These are phyloP conservation scores for Stenurella melanura DNA, from an alignment of 2,888 invertebrate species.

Conservation along the genomic window DNA sequence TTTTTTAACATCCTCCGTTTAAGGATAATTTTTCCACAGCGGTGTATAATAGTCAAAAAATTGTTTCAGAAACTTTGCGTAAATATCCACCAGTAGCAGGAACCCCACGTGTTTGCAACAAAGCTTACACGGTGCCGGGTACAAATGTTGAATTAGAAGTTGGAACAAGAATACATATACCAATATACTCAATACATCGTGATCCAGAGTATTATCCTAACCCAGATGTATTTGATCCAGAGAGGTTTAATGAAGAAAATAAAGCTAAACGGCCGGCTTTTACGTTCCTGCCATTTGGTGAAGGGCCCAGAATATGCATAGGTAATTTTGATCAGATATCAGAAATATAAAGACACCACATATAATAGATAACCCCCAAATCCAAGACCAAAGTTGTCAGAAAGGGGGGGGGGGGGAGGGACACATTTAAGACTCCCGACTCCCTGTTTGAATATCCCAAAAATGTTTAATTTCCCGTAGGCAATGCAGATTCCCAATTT, in stretches of 20 bases:
- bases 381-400: no score
- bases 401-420: no score
- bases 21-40: no score
- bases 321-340: no score
- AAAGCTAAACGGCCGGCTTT: slow-evolving; percentile 74
- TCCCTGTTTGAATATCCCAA: no score
- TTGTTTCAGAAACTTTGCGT: slow-evolving; percentile 46
- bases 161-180: slow-evolving; percentile 51
- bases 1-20: no score
- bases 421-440: no score
- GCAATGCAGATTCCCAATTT: no score
- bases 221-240: slow-evolving; percentile 78
- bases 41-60: no score
- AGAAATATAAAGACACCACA: no score
- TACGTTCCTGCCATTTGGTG: slow-evolving; percentile 73
- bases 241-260: slow-evolving; percentile 76
- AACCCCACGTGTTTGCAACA: slow-evolving; percentile 53
- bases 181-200: slow-evolving; percentile 55
- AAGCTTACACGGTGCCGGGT: slow-evolving; percentile 56
- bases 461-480: no score
- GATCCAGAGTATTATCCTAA: slow-evolving; percentile 71
- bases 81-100: slow-evolving; percentile 54
- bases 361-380: no score
- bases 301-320: slow-evolving; percentile 77
- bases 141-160: slow-evolving; percentile 46